phyloP scores from a whole-genome alignment of 2,113 vertebrate species.

The Archocentrus centrarchus region DNA sequence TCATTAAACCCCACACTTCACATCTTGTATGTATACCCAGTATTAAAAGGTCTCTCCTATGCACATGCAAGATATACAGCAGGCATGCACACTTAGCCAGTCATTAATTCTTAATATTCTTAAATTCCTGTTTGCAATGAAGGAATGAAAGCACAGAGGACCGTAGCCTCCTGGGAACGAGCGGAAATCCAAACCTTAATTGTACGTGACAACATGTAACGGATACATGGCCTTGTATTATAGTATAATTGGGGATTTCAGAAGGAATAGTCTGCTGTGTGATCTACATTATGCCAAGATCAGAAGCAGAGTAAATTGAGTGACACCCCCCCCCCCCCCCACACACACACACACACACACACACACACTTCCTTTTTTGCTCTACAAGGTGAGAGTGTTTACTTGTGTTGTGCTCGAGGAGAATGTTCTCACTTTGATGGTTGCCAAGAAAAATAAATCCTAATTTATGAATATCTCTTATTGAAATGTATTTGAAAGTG shows the following conservation, averaged over 20 bases:
- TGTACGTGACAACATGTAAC: constrained; percentile 64
- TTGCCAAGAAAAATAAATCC: constrained; percentile 64
- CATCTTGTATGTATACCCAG: background rate
- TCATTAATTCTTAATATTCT: constrained; percentile 69
- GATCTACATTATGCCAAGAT: constrained; percentile 34
- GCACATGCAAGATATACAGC: constrained; percentile 1
- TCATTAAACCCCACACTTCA: constrained; percentile 49
- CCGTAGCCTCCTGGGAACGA: constrained; percentile 53
- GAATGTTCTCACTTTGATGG: constrained; percentile 66
- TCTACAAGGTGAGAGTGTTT: constrained; percentile 40
- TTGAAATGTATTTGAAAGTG: constrained; percentile 56
- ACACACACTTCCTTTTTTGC: background rate
- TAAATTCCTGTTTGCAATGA: constrained; percentile 72
- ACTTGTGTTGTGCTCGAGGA: constrained; percentile 58
- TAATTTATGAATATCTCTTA: constrained; percentile 61
- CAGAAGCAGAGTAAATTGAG: constrained; percentile 21
- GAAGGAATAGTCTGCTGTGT: constrained; percentile 38
- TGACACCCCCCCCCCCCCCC: too few species aligned
- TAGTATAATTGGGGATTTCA: constrained; percentile 61
- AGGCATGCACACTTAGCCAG: constrained; percentile 29
- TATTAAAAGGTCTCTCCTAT: background rate
- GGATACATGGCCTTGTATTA: constrained; percentile 54
- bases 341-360: background rate
- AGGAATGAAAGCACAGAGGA: constrained; percentile 66
- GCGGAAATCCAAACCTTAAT: constrained; percentile 65